These are phyloP conservation scores for Nowickia ferox DNA, from an alignment of 2,888 invertebrate genomes.

Conservation along the genomic window DNA sequence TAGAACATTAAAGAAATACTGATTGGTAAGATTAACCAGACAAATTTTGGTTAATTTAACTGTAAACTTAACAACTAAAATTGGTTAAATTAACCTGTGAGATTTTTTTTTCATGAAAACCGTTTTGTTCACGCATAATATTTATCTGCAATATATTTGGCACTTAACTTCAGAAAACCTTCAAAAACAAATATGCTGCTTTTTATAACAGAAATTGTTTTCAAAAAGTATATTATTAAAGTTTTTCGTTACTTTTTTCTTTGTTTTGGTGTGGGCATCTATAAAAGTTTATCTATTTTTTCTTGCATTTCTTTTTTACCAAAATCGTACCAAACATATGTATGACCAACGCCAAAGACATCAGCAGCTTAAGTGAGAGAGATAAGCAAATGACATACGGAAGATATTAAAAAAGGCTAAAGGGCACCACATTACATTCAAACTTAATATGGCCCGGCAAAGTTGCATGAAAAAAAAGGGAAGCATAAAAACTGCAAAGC, in stretches of 20 bases:
- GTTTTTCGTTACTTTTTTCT: neutral
- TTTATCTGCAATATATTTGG: slow-evolving; percentile 29
- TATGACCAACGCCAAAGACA: slow-evolving; percentile 15
- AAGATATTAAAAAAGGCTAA: slow-evolving; percentile 74
- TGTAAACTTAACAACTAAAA: neutral
- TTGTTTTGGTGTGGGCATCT: slow-evolving; percentile 17
- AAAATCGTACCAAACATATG: neutral
- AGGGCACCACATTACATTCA: slow-evolving; percentile 58
- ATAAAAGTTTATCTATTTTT: slow-evolving; percentile 14
- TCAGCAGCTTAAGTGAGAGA: slow-evolving; percentile 63
- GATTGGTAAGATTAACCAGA: no score
- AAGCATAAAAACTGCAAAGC: slow-evolving; percentile 14
- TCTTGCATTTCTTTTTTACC: neutral
- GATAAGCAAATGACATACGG: slow-evolving; percentile 81
- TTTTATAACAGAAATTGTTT: slow-evolving; percentile 29
- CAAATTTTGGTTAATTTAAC: no score
- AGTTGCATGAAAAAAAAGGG: neutral
- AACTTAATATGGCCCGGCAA: slow-evolving; percentile 16
- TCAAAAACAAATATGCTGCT: slow-evolving; percentile 52
- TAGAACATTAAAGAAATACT: no score
- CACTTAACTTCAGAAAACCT: slow-evolving; percentile 22
- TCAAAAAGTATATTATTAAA: slow-evolving; percentile 10
- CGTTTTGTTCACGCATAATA: neutral
- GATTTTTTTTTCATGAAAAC: neutral
- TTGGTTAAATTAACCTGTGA: no score